Percentiles rank a stretch among this genome's conserved stretches.
These are phyloP conservation scores for Dendrolimus houi DNA, from an alignment of 2,888 invertebrate genomes.

Conservation along the genomic window DNA sequence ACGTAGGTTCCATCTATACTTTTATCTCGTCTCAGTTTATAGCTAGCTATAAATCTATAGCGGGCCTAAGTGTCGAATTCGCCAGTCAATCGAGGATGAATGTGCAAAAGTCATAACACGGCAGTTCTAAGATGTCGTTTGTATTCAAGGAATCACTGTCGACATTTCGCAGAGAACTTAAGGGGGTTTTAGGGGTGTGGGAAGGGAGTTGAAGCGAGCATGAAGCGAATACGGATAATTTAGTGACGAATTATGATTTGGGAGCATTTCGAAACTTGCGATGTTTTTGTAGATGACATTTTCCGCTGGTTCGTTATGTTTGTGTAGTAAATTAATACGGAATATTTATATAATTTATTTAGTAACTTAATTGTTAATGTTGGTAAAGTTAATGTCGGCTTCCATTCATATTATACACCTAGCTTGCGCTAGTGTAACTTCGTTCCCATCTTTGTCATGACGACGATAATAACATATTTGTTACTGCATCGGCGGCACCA, in stretches of 20 bases:
- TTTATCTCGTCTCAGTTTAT: too few species aligned
- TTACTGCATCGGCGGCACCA: too few species aligned
- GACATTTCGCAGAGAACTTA: slow-evolving; percentile 72
- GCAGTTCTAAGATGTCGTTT: slow-evolving; percentile 65
- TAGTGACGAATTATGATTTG: slow-evolving; percentile 59
- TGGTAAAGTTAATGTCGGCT: too few species aligned
- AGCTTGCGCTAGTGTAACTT: too few species aligned
- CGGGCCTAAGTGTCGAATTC: slow-evolving; percentile 27
- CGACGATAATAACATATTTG: too few species aligned
- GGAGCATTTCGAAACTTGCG: slow-evolving; percentile 38
- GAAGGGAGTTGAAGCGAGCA: slow-evolving; percentile 53
- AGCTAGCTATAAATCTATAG: background rate
- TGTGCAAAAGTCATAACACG: slow-evolving; percentile 66
- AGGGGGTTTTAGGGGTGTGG: slow-evolving; percentile 27
- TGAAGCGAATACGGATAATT: slow-evolving; percentile 63
- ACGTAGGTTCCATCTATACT: too few species aligned
- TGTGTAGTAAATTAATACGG: slow-evolving; percentile 1
- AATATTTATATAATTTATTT: too few species aligned
- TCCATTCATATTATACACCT: too few species aligned
- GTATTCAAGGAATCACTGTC: slow-evolving; percentile 76
- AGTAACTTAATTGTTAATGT: too few species aligned
- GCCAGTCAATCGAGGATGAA: slow-evolving; percentile 48
- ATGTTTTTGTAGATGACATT: slow-evolving; percentile 5
- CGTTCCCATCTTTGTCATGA: too few species aligned
- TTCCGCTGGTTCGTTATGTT: slow-evolving; percentile 13